Evolutionary conservation across 2,113 vertebrate species (phyloP), one percentile per base, ranked within the genome.

Genomic region (Brienomyrus longianalis): DNA sequence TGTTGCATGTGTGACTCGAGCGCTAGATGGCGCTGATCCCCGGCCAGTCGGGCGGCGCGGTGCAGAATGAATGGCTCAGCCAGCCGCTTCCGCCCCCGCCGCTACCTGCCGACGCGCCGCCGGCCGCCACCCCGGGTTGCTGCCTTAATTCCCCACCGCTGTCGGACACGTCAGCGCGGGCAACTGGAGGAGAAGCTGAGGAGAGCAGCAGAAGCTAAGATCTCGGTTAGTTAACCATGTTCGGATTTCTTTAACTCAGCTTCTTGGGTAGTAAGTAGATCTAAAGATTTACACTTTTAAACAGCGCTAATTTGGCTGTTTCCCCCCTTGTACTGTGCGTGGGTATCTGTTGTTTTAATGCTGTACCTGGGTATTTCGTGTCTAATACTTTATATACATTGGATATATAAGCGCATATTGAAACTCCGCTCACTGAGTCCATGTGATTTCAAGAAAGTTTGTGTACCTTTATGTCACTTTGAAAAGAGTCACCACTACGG

Each of bases 141-240:
- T 87, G 47, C 52, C 62, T 89, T 89, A 45, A 87, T 66, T 90
- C 90, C 70, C 83, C 80, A 83, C 45, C 52, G 84, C 54, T 85
- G 70, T 80, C 39, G 54, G 62, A 92, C 90, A 92, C n/a, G 89
- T 90, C 89, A 88, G 86, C 89, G 92, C 86, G 92, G 74, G 39
- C 35, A 86, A 74, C 85, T 91, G 87, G 54, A 90, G 87, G 93
- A 93, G 89, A 84, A 59, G 86, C 87, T 83, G 66, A 88, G 91
- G 54, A 88, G 92, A 91, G 89, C 89, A 94, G 91, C 90, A 89
- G 62, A 91, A 95, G 96, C 95, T 95, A 89, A 87, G 90, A 89
- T 90, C 88, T n/a, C 17, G 66, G 21, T 45, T 21, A 47, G 35
- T 45, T 43, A 21, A 31, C 5, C 13, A 35, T 21, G 27, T 35